Evolutionary conservation across 2,113 vertebrate species (phyloP), one percentile per base, ranked within the genome.

Genomic region (Podilymbus podiceps): DNA sequence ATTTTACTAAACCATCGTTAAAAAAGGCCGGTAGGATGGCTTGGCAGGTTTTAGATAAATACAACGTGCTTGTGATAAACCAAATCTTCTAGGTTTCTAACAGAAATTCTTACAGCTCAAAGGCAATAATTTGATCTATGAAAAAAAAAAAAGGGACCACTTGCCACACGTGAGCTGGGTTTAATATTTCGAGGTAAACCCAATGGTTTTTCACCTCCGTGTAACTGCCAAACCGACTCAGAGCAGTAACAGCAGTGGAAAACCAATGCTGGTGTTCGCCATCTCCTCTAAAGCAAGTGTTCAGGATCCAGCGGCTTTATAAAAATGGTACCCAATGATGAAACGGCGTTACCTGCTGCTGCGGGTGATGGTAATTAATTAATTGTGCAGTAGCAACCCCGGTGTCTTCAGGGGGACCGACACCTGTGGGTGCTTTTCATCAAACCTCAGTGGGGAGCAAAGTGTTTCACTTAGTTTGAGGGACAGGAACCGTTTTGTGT

Each of bases 321-420:
- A 11, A 30, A 71, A 33, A 4, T 5, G 38, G 47, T 7, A 11
- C 23, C 58, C 38, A 9, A 38, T 19, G 53, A 6, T 40, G 28
- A 12, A 62, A 27, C 3, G 10, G 58, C 5, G 24, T 68, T 31
- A 8, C 16, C 14, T 18, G 3, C 62, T 42, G 2, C 79, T 84
- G 64, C 1, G 1, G 30, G 40, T 3, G 50, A 16, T 9, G 12
- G 50, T 5, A 38, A 42, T 42, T 42, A 38, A 42, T 42, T 42
- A 42, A 4, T 3, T 0, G 3, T 11, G 17, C 75, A 15, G 72
- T 7, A 44, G 44, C 59, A 23, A 18, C 47, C 55, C 27, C 0
- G 0, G 38, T 10, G 21, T 16, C 56, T 28, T 31, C 49, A 14
- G 55, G 56, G 33, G 30, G 14, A 30, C 6, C 0, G 0, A 28